phyloP scores from a whole-genome alignment of 2,888 invertebrate genomes.

The Apamea epomidion region DNA sequence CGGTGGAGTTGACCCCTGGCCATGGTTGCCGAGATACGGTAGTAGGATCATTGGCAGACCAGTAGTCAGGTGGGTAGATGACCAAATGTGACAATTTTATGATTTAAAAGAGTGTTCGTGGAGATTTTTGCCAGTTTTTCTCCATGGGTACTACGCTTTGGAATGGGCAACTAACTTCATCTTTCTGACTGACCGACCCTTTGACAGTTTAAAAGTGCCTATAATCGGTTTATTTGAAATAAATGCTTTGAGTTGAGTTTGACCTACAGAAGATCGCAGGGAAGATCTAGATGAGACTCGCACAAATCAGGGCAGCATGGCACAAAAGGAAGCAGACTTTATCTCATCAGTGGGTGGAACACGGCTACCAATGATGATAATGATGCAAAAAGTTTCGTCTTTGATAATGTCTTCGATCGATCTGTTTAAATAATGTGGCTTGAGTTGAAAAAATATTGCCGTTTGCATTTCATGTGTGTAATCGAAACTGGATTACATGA shows the following conservation, averaged over 20 bases:
- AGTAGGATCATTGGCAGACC: not conserved
- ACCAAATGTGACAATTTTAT: too few relatives aligned
- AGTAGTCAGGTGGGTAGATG: not conserved
- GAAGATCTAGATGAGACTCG: not conserved
- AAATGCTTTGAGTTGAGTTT: too few relatives aligned
- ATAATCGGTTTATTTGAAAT: too few relatives aligned
- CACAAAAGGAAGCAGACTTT: not conserved
- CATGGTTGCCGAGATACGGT: not conserved
- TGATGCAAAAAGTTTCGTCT: not conserved
- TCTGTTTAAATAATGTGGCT: not conserved
- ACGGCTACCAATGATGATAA: not conserved
- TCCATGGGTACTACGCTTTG: too few relatives aligned
- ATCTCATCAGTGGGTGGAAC: not conserved
- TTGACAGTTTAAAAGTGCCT: too few relatives aligned
- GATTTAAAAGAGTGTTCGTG: too few relatives aligned
- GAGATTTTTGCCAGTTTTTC: too few relatives aligned
- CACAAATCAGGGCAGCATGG: not conserved
- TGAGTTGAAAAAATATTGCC: not conserved
- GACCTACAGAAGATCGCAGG: not conserved
- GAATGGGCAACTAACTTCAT: too few relatives aligned
- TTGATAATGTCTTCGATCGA: not conserved
- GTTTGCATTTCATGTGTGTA: not conserved
- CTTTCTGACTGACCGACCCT: too few relatives aligned
- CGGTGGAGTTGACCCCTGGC: fast-evolving
- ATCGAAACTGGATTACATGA: too few relatives aligned